These are phyloP conservation scores for Catamblyrhynchus diadema DNA, from an alignment of 2,797 vertebrate genomes.

Conservation along the genomic window DNA sequence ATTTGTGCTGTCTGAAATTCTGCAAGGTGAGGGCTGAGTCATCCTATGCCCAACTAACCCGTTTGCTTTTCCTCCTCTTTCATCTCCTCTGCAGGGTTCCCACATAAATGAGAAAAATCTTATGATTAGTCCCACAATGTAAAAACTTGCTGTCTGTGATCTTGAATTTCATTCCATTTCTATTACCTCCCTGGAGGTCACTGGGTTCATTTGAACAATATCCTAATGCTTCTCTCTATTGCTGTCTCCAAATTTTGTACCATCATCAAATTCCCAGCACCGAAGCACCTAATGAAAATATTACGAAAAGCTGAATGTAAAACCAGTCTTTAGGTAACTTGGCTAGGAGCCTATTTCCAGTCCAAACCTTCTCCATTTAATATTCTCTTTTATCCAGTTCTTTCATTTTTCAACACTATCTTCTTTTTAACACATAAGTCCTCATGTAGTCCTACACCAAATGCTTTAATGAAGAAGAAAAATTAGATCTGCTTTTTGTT, in stretches of 20 bases:
- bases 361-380: neutral
- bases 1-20: neutral
- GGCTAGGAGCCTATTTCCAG: neutral
- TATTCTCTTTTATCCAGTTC: neutral
- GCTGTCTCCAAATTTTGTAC: neutral
- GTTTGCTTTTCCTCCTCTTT: neutral
- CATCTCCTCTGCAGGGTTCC: neutral
- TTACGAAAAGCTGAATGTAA: neutral
- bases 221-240: neutral
- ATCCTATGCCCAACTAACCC: neutral
- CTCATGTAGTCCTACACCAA: neutral
- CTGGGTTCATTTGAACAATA: neutral
- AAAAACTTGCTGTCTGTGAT: neutral
- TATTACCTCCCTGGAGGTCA: neutral
- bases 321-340: neutral
- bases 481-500: neutral
- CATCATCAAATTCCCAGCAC: neutral
- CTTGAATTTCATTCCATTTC: neutral
- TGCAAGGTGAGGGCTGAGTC: neutral
- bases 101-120: neutral
- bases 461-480: neutral
- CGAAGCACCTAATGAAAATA: neutral
- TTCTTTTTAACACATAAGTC: neutral
- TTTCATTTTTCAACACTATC: neutral
- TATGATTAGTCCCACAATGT: neutral